Percentiles rank a stretch among this genome's conserved stretches.
phyloP scores from a whole-genome alignment of 1,140 invertebrate species.

The Paralvinella palmiformis region DNA sequence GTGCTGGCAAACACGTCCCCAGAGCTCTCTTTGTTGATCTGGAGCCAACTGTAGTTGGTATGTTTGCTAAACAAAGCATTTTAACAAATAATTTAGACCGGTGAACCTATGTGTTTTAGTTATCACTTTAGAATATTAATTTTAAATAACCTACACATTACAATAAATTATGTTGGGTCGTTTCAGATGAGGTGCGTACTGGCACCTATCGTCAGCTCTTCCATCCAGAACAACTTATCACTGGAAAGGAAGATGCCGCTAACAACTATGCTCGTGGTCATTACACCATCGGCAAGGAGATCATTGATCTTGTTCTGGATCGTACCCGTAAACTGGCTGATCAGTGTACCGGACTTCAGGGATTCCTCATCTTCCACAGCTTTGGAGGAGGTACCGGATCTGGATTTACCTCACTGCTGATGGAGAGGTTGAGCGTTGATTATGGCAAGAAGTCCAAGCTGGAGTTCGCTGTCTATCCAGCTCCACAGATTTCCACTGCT shows the following conservation, averaged over 20 bases:
- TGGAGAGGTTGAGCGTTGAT: constrained; percentile 81
- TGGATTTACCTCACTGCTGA: constrained; percentile 79
- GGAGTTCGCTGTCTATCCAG: constrained; percentile 82
- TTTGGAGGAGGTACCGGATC: constrained; percentile 87
- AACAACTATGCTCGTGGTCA: constrained; percentile 37
- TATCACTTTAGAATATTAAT: too few relatives aligned
- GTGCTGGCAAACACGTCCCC: constrained; percentile 76
- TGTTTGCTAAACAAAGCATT: too few relatives aligned
- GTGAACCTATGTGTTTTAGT: too few relatives aligned
- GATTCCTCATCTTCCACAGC: constrained; percentile 83
- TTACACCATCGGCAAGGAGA: constrained; percentile 51
- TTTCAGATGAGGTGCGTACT: constrained; percentile 52
- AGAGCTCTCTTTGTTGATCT: constrained; percentile 77
- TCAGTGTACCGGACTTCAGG: constrained; percentile 77
- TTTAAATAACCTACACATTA: too few relatives aligned
- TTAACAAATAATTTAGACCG: too few relatives aligned
- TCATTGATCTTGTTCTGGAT: constrained; percentile 50
- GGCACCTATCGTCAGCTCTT: constrained; percentile 45
- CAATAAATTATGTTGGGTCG: too few relatives aligned
- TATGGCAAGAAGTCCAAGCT: constrained; percentile 86
- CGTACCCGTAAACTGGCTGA: constrained; percentile 55
- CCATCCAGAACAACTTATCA: constrained; percentile 69
- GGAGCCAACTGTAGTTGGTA: constrained; percentile 80
- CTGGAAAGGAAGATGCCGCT: constrained; percentile 69
- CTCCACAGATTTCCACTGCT: constrained; percentile 66